Percentiles rank a stretch among this genome's conserved stretches.
phyloP scores from a whole-genome alignment of 2,888 invertebrate species.

The Diloba caeruleocephala region DNA sequence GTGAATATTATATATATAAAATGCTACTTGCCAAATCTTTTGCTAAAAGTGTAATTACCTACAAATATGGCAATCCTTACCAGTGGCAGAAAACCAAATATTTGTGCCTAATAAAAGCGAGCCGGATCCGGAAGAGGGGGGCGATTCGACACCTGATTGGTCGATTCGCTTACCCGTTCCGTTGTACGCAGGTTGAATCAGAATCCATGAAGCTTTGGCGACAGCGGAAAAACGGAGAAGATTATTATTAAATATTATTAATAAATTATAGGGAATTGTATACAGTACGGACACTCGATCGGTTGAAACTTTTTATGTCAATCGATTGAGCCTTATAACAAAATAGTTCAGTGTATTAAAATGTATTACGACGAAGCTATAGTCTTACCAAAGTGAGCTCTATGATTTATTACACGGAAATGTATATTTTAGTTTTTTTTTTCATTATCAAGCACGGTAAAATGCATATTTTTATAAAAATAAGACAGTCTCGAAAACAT shows the following conservation, averaged over 20 bases:
- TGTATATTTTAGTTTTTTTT: conserved; percentile 34
- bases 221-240: conserved; percentile 35
- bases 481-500: conserved; percentile 20
- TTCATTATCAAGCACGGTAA: conserved; percentile 38
- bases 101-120: conserved; percentile 61
- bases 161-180: conserved; percentile 86
- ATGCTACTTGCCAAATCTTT: background rate
- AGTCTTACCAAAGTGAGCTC: conserved; percentile 19
- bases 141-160: conserved; percentile 78
- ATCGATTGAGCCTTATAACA: conserved; percentile 31
- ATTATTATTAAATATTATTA: conserved; percentile 52
- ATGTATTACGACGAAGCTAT: conserved; percentile 23
- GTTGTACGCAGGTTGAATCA: conserved; percentile 88
- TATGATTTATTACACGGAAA: conserved; percentile 32
- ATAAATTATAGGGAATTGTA: conserved; percentile 58
- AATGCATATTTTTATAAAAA: conserved; percentile 42
- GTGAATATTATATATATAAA: background rate
- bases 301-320: conserved; percentile 29
- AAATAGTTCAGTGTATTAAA: conserved; percentile 56
- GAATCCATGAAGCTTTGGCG: conserved; percentile 75
- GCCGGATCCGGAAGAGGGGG: conserved; percentile 83
- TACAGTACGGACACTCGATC: conserved; percentile 49
- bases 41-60: conserved; percentile 20
- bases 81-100: conserved; percentile 48
- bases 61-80: conserved; percentile 63